Evolutionary conservation across 2,113 vertebrate genomes (phyloP), one percentile per base, ranked within the genome.

Genomic region (Agapornis roseicollis): DNA sequence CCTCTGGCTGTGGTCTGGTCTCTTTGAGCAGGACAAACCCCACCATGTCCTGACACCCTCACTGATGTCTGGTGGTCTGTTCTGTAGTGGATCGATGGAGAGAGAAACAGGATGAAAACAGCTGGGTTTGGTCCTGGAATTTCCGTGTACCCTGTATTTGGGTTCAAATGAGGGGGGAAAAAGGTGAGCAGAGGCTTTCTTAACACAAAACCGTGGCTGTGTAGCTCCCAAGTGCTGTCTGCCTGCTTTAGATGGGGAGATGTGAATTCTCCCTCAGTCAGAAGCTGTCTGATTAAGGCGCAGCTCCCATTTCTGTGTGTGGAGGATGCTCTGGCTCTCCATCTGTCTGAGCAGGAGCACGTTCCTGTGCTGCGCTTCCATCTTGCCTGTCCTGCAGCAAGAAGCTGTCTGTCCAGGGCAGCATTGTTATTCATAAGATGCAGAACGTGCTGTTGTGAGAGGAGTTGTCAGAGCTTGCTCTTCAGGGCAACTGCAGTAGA

Each of bases 141-240:
- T 80, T 4, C 1, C 3, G 7, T 1, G 1, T 24, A 3, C 1
- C 0, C 31, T 18, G 17, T 7, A 5, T 12, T 56, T 0, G 0
- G 37, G 68, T 39, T 74, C 81, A 42, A 23, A 46, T 1, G 60
- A 12, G 16, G 19, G 12, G 17, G 8, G 8, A 2, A 39, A 47
- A 85, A 58, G 52, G 41, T 49, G 85, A 92, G 68, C 44, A 39
- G 81, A 44, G 31, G 17, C 47, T 85, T 44, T 11, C 23, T 8
- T 28, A 42, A 5, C 11, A 25, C n/a, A 41, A 29, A 49, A 12
- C 64, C 37, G 18, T 17, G 11, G 18, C 85, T 42, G 47, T 1
- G 7, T 4, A 12, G 55, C 52, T 70, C 50, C 17, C 55, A 9
- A 16, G 11, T 1, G 0, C 56, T 35, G 56, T 3, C 64, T 46